These are phyloP conservation scores for Hirtodrosophila cameraria DNA, from an alignment of 2,888 invertebrate species.

Conservation along the genomic window DNA sequence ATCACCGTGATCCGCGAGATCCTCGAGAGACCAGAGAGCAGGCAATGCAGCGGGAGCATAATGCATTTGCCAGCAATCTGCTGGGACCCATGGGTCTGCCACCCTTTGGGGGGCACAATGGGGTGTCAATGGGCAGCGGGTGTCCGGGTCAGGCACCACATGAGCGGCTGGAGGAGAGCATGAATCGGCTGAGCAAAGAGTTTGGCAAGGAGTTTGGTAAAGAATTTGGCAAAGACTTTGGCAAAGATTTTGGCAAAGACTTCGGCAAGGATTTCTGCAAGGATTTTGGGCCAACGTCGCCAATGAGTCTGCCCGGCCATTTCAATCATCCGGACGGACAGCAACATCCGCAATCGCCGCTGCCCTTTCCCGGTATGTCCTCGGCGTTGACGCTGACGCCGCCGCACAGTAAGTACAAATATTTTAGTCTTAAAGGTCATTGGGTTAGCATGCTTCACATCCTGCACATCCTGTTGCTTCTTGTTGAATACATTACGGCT, in stretches of 20 bases:
- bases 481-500: not conserved
- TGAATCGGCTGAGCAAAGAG: slow-evolving; percentile 83
- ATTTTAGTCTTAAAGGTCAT: slow-evolving; percentile 45
- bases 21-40: slow-evolving; percentile 71
- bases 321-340: slow-evolving; percentile 84
- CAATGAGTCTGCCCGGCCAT: slow-evolving; percentile 84
- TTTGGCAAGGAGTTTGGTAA: slow-evolving; percentile 73
- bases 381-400: slow-evolving; percentile 92
- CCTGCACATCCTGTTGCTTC: slow-evolving; percentile 23
- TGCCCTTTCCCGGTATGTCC: slow-evolving; percentile 87
- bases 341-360: slow-evolving; percentile 86
- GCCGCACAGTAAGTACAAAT: slow-evolving; percentile 89
- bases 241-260: slow-evolving; percentile 50
- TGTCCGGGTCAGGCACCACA: slow-evolving; percentile 78
- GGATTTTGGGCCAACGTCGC: slow-evolving; percentile 81
- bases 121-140: slow-evolving; percentile 20
- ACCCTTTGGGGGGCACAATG: slow-evolving; percentile 64
- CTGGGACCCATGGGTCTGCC: slow-evolving; percentile 82
- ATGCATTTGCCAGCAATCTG: slow-evolving; percentile 81
- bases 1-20: slow-evolving; percentile 78
- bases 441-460: slow-evolving; percentile 48
- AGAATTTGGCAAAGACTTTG: slow-evolving; percentile 79
- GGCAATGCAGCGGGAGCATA: slow-evolving; percentile 79
- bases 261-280: slow-evolving; percentile 61
- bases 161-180: slow-evolving; percentile 83